Percentiles rank a stretch among this genome's conserved stretches.
These are phyloP conservation scores for Rotaria sp. DNA, from an alignment of 2,888 invertebrate species.

Conservation along the genomic window DNA sequence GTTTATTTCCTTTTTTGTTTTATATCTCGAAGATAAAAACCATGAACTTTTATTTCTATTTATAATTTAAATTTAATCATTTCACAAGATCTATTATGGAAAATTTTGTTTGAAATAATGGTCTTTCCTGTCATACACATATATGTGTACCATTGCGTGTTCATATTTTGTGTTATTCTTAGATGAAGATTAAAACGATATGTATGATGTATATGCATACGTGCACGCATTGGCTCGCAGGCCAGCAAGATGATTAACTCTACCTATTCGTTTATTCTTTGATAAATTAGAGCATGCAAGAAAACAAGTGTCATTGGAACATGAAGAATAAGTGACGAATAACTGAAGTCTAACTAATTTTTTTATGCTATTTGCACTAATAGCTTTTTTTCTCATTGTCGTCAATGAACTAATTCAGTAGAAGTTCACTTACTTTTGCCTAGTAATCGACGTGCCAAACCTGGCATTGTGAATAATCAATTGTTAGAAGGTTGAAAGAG, in stretches of 20 bases:
- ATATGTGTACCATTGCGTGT: neutral
- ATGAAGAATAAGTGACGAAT: neutral
- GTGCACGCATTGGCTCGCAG: neutral
- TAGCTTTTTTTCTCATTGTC: neutral
- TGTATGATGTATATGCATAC: neutral
- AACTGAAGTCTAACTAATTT: neutral
- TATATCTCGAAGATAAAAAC: neutral
- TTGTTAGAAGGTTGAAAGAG: neutral
- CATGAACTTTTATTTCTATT: neutral
- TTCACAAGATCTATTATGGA: neutral
- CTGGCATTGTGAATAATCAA: neutral
- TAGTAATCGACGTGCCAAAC: neutral
- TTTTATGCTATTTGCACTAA: neutral
- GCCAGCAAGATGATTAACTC: neutral
- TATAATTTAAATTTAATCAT: neutral
- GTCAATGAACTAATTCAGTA: neutral
- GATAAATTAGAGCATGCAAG: neutral
- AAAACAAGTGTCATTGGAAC: neutral
- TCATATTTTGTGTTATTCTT: neutral
- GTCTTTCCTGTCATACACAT: neutral
- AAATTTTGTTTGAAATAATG: neutral
- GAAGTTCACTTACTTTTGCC: neutral
- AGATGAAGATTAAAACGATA: neutral
- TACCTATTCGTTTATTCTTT: neutral
- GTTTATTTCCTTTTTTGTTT: neutral